Conservation (phyloP, 92 coral and sea anemone species). For the Scolanthus callimorphus region DNA sequence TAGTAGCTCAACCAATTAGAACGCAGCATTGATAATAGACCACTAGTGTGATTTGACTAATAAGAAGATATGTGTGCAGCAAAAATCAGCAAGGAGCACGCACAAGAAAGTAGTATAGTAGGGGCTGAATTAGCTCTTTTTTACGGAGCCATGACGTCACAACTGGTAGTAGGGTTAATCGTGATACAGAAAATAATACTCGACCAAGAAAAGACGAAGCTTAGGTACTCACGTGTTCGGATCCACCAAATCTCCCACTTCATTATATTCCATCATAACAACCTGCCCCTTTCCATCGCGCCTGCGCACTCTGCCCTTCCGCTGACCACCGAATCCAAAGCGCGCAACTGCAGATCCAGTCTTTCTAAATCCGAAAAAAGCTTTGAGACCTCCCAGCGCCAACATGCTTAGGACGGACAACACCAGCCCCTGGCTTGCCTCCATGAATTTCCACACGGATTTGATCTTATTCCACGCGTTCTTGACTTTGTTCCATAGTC, state of each 20-base stretch:
- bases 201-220: too few species aligned
- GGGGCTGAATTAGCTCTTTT: too few species aligned
- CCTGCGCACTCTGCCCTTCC: conserved; percentile 10
- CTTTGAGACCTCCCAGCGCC: conserved; percentile 68
- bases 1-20: too few species aligned
- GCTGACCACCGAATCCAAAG: conserved; percentile 77
- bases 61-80: too few species aligned
- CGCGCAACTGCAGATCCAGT: conserved; percentile 17
- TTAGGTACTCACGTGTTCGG: conserved; percentile 89
- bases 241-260: conserved; percentile 75
- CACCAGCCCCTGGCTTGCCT: conserved; percentile 37
- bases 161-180: too few species aligned
- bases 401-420: conserved; percentile 32
- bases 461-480: conserved; percentile 38
- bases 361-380: conserved; percentile 51
- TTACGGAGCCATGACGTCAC: too few species aligned
- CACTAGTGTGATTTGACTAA: too few species aligned
- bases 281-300: conserved; percentile 58
- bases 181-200: too few species aligned
- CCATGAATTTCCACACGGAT: conserved; percentile 35
- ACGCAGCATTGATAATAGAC: too few species aligned
- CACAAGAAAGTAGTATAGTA: too few species aligned
- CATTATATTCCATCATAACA: conserved; percentile 72
- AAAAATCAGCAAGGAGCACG: too few species aligned
- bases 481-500: conserved; percentile 61